Evolutionary conservation across 2,113 vertebrate species (phyloP).

Genomic region (Rhadina sibilatrix): DNA sequence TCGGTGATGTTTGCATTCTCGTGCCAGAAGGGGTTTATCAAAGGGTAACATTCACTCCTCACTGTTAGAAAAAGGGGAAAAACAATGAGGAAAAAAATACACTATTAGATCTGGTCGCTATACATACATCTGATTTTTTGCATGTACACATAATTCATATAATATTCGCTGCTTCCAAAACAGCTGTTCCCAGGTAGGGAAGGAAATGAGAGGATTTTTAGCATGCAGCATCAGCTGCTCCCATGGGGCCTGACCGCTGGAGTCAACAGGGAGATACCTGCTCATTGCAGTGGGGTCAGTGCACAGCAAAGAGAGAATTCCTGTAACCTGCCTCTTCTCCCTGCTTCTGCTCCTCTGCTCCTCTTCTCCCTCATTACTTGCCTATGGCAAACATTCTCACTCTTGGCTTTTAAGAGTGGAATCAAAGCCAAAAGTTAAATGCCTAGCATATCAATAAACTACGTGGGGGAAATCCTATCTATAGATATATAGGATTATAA

Average conservation of each 20-base stretch:
- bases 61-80: slow-evolving; percentile 47
- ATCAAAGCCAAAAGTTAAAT: neutral
- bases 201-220: neutral
- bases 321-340: neutral
- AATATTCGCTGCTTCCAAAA: neutral
- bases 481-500: neutral
- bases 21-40: slow-evolving; percentile 83
- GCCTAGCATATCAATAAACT: neutral
- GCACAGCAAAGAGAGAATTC: neutral
- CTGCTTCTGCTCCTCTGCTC: neutral
- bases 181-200: neutral
- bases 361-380: neutral
- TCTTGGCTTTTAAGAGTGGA: neutral
- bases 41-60: slow-evolving; percentile 73
- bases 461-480: neutral
- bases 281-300: neutral
- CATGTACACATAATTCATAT: neutral
- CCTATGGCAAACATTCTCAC: neutral
- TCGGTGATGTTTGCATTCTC: slow-evolving; percentile 76
- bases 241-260: neutral
- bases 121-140: neutral
- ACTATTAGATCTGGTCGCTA: neutral
- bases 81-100: neutral
- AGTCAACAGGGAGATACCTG: neutral
- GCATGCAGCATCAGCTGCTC: neutral